These are phyloP conservation scores for Dendroctonus valens DNA, from an alignment of 1,140 invertebrate species.

Conservation along the genomic window DNA sequence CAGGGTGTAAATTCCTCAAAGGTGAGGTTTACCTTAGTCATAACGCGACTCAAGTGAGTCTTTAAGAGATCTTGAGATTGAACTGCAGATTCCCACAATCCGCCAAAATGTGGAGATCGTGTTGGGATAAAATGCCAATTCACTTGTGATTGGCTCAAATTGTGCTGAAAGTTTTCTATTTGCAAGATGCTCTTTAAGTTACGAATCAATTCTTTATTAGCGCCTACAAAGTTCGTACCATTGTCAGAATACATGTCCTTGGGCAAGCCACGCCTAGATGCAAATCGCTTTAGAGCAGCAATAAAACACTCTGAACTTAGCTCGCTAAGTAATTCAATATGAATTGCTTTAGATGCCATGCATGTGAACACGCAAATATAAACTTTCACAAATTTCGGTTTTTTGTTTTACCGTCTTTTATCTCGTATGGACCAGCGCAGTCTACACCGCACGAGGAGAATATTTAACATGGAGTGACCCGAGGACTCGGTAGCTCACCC, in stretches of 20 bases:
- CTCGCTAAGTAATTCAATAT: too few relatives aligned
- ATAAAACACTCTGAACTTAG: too few relatives aligned
- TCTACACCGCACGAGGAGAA: constrained; percentile 46
- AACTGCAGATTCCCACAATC: constrained; percentile 45
- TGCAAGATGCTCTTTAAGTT: too few relatives aligned
- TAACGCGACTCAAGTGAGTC: constrained; percentile 40
- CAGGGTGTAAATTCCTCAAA: constrained; percentile 36
- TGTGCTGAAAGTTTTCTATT: too few relatives aligned
- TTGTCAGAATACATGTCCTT: too few relatives aligned
- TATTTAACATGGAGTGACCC: constrained; percentile 36
- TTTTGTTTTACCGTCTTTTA: constrained; percentile 31
- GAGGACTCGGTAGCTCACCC: constrained; percentile 44
- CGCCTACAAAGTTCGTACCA: too few relatives aligned
- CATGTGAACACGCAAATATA: too few relatives aligned
- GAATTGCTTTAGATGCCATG: too few relatives aligned
- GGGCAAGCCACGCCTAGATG: too few relatives aligned
- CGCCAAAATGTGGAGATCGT: constrained; percentile 43
- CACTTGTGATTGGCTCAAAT: constrained; percentile 17
- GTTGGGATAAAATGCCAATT: constrained; percentile 44
- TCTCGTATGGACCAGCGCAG: constrained; percentile 43
- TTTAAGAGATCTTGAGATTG: constrained; percentile 37
- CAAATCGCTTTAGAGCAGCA: too few relatives aligned
- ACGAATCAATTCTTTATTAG: too few relatives aligned
- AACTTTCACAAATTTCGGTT: too few relatives aligned
- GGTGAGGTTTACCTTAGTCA: constrained; percentile 26